A percentile compares a stretch with the other conserved stretches of the same genome.
These are phyloP conservation scores for Acanthoscelides obtectus DNA, from an alignment of 2,888 invertebrate species.

Conservation along the genomic window DNA sequence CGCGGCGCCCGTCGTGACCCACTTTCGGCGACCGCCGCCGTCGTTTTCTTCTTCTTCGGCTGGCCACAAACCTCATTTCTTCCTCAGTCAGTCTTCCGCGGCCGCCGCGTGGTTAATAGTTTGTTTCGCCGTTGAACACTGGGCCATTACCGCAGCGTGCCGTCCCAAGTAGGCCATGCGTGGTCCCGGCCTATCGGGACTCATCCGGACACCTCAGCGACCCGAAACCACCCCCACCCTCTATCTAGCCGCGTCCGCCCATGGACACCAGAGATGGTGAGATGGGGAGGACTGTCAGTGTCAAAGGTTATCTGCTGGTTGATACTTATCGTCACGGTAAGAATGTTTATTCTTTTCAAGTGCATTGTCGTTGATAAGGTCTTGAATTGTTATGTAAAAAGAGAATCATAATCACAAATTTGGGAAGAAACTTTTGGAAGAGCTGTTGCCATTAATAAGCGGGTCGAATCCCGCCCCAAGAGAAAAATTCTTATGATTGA, in stretches of 20 bases:
- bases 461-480: too few species aligned
- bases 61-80: not conserved
- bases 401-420: too few species aligned
- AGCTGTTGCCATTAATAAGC: too few species aligned
- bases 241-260: too few species aligned
- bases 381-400: too few species aligned
- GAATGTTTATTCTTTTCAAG: not conserved
- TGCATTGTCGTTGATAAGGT: too few species aligned
- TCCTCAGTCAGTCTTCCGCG: not conserved
- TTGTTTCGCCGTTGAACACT: not conserved
- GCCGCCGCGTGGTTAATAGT: not conserved
- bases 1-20: not conserved
- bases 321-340: not conserved
- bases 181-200: not conserved
- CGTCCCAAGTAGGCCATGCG: not conserved
- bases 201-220: too few species aligned
- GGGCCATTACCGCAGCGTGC: not conserved
- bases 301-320: not conserved
- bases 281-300: not conserved
- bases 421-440: too few species aligned
- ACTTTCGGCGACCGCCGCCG: not conserved
- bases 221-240: not conserved
- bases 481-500: too few species aligned
- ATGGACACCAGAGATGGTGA: not conserved
- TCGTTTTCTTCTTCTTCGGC: not conserved